These are phyloP conservation scores for Megalops cyprinoides DNA, from an alignment of 2,797 vertebrate genomes.

Conservation along the genomic window DNA sequence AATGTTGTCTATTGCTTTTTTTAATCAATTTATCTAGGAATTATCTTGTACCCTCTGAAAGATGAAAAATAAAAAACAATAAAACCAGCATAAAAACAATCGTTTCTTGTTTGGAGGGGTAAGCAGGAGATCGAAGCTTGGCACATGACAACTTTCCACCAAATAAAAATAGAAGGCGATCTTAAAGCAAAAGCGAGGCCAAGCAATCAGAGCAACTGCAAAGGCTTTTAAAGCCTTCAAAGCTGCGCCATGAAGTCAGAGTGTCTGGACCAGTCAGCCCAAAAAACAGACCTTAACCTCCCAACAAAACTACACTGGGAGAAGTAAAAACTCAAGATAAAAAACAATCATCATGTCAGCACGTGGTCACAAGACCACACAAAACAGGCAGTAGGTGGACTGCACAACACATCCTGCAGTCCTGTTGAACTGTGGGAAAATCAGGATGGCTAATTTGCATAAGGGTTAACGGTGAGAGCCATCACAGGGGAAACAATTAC, in stretches of 20 bases:
- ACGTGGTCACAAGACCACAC: too few relatives aligned
- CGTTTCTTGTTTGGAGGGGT: not conserved
- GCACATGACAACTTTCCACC: not conserved
- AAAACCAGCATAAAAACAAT: not conserved
- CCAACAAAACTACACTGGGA: too few relatives aligned
- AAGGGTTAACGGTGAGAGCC: not conserved
- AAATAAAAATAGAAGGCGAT: not conserved
- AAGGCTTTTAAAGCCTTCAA: not conserved
- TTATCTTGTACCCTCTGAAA: not conserved
- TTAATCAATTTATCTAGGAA: not conserved
- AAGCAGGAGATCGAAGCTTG: not conserved
- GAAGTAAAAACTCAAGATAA: too few relatives aligned
- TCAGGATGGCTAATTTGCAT: slow-evolving; percentile 17
- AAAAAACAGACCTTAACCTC: too few relatives aligned
- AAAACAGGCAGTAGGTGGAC: too few relatives aligned
- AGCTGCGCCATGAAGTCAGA: not conserved
- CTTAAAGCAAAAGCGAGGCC: not conserved
- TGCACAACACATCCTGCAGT: too few relatives aligned
- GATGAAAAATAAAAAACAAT: not conserved
- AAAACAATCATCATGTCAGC: too few relatives aligned
- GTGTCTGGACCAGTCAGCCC: not conserved
- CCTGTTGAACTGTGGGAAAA: not conserved
- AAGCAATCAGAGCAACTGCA: not conserved
- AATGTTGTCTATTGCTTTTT: not conserved
- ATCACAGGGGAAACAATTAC: not conserved